Evolutionary conservation across 2,113 vertebrate genomes (phyloP).

Genomic region (Brachypodius melanocephalos): DNA sequence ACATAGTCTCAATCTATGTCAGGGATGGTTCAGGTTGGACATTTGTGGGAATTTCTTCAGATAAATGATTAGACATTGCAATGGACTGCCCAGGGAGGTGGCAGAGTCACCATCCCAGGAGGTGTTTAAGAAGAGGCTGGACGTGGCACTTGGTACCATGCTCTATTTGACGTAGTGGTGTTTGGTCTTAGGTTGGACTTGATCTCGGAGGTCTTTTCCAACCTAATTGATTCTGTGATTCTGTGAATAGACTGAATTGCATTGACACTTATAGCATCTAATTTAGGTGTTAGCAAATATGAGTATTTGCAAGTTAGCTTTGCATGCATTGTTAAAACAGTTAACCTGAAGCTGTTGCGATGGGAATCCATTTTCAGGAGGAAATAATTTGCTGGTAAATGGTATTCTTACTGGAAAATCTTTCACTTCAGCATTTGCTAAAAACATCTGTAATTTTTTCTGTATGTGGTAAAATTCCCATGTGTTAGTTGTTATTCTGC

Average conservation of each 20-base stretch:
- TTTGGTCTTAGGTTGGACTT: not conserved
- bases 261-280: not conserved
- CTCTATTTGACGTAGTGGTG: not conserved
- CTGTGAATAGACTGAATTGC: not conserved
- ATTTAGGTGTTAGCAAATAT: not conserved
- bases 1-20: not conserved
- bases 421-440: not conserved
- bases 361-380: not conserved
- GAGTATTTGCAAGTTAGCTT: not conserved
- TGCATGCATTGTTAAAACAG: not conserved
- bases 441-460: not conserved
- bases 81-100: not conserved
- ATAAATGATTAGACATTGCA: not conserved
- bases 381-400: not conserved
- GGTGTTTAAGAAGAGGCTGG: not conserved
- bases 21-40: not conserved
- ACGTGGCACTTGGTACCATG: not conserved
- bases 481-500: not conserved
- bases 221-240: not conserved
- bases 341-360: not conserved
- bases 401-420: not conserved
- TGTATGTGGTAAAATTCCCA: not conserved
- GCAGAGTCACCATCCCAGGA: not conserved
- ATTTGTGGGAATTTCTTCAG: not conserved
- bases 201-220: not conserved